A percentile compares a stretch with the other conserved stretches of the same genome.
phyloP scores from a whole-genome alignment of 2,797 vertebrate genomes.

The Bradypus variegatus region DNA sequence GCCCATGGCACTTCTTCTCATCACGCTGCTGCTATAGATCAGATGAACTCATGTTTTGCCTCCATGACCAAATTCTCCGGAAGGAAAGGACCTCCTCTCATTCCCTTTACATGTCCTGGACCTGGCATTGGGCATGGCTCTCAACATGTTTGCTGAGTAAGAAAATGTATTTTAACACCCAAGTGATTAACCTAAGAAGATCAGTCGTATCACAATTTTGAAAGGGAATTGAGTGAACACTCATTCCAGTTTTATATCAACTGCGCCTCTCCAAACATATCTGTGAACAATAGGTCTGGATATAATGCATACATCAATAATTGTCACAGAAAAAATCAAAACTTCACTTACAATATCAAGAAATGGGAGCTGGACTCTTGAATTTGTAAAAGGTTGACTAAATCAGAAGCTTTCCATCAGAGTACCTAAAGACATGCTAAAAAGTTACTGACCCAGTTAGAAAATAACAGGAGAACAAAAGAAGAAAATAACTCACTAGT shows the following conservation, averaged over 20 bases:
- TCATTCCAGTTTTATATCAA: neutral
- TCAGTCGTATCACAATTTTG: neutral
- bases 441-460: neutral
- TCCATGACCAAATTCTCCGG: neutral
- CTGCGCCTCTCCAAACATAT: neutral
- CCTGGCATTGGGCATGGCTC: neutral
- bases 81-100: neutral
- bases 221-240: neutral
- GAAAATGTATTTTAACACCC: neutral
- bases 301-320: neutral
- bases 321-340: neutral
- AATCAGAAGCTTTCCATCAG: neutral
- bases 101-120: neutral
- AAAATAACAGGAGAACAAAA: neutral
- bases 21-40: too few species aligned
- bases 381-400: neutral
- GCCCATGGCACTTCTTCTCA: neutral
- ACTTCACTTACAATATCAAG: neutral
- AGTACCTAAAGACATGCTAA: neutral
- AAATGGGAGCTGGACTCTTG: neutral
- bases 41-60: neutral
- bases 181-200: neutral
- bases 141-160: neutral
- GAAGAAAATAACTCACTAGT: neutral
- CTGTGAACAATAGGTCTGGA: neutral